A percentile compares a stretch with the other conserved stretches of the same genome.
Conservation (phyloP, 2,797 vertebrate genomes). For the Sebastiscus albofasciatus region DNA sequence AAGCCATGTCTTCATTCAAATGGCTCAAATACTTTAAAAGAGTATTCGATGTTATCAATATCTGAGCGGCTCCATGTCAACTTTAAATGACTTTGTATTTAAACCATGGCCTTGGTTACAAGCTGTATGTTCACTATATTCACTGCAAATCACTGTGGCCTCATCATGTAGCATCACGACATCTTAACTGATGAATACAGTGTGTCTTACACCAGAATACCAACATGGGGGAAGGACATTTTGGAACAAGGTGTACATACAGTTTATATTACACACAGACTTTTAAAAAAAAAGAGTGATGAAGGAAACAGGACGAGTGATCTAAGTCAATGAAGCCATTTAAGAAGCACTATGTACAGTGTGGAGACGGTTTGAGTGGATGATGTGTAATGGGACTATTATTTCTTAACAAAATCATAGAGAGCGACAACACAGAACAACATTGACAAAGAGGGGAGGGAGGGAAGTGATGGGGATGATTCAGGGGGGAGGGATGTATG, state of each 20-base stretch:
- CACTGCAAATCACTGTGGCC: constrained; percentile 28
- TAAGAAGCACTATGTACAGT: constrained; percentile 92
- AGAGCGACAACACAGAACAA: constrained; percentile 88
- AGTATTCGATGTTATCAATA: constrained; percentile 6
- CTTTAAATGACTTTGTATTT: constrained; percentile 13
- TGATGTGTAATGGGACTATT: constrained; percentile 81
- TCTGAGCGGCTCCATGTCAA: constrained; percentile 6
- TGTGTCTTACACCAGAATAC: constrained; percentile 89
- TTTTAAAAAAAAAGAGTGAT: constrained; percentile 48
- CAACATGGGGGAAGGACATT: constrained; percentile 68
- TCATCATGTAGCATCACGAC: constrained; percentile 80
- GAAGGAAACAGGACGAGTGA: constrained; percentile 72
- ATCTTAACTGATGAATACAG: constrained; percentile 80
- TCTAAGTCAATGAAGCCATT: constrained; percentile 86
- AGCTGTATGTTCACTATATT: constrained; percentile 33
- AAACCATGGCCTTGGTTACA: constrained; percentile 19
- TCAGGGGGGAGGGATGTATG: constrained; percentile 54
- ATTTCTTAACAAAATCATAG: constrained; percentile 83
- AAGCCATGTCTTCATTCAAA: constrained; percentile 18
- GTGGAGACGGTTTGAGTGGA: constrained; percentile 70
- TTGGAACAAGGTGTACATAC: constrained; percentile 55
- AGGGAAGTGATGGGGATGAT: not conserved
- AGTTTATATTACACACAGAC: constrained; percentile 70
- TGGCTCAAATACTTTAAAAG: constrained; percentile 16
- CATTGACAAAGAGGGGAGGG: constrained; percentile 80